Evolutionary conservation across 1,140 invertebrate species (phyloP), one percentile per base, ranked within the genome.

Genomic region (Plectus sambesii): DNA sequence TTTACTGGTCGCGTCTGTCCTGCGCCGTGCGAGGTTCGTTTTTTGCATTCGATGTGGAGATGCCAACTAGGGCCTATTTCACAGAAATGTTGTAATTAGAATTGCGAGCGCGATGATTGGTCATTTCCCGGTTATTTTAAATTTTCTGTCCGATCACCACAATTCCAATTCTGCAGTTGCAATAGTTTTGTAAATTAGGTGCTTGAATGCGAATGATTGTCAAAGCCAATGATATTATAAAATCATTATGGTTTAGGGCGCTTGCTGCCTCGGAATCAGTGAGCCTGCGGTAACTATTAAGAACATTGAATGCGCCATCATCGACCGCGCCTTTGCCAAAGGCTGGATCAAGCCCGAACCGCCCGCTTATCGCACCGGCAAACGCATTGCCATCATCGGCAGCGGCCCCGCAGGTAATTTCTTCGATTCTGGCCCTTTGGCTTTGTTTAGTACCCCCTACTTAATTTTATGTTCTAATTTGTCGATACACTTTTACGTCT

Each of bases 1-100:
- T 96, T 96, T 68, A 96, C 89, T 37, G 92, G 90, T 2, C 76
- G 92, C 62, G 88, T 93, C 6, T 97, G 92, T 68, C 92, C 92
- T 12, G 89, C 90, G 12, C 90, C 90, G 2, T 96, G 90, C 74
- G 90, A 97, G 68, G 72, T 73, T 44, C 20, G 26, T 23, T 22
- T 55, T 3, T 12, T 57, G 6, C 36, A 40, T 8, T 17, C 6
- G 15, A 23, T 23, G 12, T 25, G 9, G 15, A 42, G 12, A n/a
- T 43, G 19, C 20, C 6, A 30, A 30, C 15, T 43, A 27, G 9
- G n/a, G 9, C n/a, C n/a, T n/a, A n/a, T n/a, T n/a, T n/a, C n/a
- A n/a, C n/a, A n/a, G n/a, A n/a, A n/a, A n/a, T n/a, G n/a, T n/a
- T n/a, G n/a, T n/a, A n/a, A n/a, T n/a, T n/a, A n/a, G n/a, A n/a